Base-by-base conservation (phyloP, 2,888 invertebrate genomes). In the Hofmannophila pseudospretella region DNA sequence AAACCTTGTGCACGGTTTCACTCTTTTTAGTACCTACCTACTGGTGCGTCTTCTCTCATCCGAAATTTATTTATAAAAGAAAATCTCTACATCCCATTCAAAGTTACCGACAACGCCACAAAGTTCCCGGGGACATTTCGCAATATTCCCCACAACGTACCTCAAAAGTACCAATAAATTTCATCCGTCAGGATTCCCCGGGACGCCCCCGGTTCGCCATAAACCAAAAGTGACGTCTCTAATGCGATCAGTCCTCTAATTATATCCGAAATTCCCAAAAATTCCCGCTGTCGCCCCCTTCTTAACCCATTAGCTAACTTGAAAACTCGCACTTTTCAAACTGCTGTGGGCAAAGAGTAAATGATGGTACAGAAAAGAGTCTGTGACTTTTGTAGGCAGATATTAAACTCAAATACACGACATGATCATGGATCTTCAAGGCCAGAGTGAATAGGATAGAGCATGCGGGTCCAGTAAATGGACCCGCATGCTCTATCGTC, bases 181-280 rank as follows among this genome's bases (percentile, higher is more conserved):
- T 64, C 54, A 51, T 41, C 55, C 57, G 59, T 64, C 63, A 68
- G 56, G 27, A 55, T 57, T 46, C 27, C 29, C 67, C n/a, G n/a
- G n/a, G 50, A 51, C 58, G 63, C 66, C 67, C 53, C 58, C 54
- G 51, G 67, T 64, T 58, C 51, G 58, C 65, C 64, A 71, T 78
- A 80, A 84, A 81, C 67, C 68, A 79, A 73, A 77, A 84, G 71
- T 79, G 82, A 84, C 81, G 66, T 66, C 70, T 54, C 63, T 77
- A 78, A 82, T 73, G 79, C 81, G 77, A 78, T 81, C 71, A 58
- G 67, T 64, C 54, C 69, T 70, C 72, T 84, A 84, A 84, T 84
- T 84, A 84, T 78, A 74, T 68, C 59, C 49, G 66, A 77, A 81
- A 77, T 77, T 73, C 54, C 74, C 77, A 76, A 80, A 81, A 84